Evolutionary conservation across 1,140 invertebrate genomes (phyloP).

Genomic region (Diorhabda carinulata): DNA sequence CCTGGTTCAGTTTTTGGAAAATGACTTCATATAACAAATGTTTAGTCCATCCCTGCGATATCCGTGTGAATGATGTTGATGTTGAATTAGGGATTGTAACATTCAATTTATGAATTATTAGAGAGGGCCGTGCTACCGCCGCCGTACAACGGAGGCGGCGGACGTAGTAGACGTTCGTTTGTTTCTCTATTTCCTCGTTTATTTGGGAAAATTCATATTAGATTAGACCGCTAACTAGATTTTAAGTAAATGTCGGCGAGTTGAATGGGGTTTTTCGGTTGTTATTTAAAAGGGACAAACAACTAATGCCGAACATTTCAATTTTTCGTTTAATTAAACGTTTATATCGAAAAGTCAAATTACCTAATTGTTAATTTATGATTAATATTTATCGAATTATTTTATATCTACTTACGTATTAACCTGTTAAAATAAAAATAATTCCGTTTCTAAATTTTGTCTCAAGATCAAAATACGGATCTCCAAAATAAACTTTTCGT

Average conservation of each 20-base stretch:
- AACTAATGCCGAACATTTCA: too few species aligned
- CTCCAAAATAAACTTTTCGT: not conserved
- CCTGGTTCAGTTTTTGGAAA: too few species aligned
- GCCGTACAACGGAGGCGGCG: conserved; percentile 2
- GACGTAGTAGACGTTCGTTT: conserved; percentile 20
- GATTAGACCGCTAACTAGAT: conserved; percentile 25
- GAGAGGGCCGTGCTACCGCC: conserved; percentile 15
- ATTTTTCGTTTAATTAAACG: too few species aligned
- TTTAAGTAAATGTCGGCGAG: conserved; percentile 23
- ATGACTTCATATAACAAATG: not conserved
- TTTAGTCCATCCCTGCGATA: not conserved
- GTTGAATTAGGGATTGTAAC: conserved; percentile 23
- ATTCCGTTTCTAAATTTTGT: too few species aligned
- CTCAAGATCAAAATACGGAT: too few species aligned
- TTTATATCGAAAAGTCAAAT: too few species aligned
- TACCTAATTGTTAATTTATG: too few species aligned
- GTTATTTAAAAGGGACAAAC: not conserved
- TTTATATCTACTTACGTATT: too few species aligned
- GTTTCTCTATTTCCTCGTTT: conserved; percentile 24
- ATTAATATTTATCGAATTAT: too few species aligned
- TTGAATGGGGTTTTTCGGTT: conserved; percentile 18
- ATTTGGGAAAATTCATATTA: conserved; percentile 24
- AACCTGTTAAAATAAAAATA: too few species aligned
- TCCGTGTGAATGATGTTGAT: conserved; percentile 12
- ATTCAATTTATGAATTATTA: conserved; percentile 25